phyloP scores from a whole-genome alignment of 2,888 invertebrate species.

The Zaprionus obscuricornis region DNA sequence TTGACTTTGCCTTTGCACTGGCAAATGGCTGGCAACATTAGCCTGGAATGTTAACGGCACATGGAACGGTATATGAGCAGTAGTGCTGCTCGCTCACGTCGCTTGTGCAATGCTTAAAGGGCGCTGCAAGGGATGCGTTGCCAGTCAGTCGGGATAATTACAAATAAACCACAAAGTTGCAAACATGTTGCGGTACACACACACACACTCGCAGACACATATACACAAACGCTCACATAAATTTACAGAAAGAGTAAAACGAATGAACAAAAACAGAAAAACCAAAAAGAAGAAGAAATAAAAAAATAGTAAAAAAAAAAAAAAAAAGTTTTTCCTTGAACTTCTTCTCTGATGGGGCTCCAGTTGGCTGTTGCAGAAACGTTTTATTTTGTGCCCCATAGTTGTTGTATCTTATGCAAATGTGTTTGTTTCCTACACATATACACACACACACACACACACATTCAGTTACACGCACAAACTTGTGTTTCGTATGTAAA shows the following conservation, averaged over 20 bases:
- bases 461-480: conserved; percentile 8
- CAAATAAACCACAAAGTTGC: conserved; percentile 78
- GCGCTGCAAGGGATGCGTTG: conserved; percentile 2
- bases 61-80: not conserved
- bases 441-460: conserved; percentile 4
- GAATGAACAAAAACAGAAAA: conserved; percentile 6
- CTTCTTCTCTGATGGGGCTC: conserved; percentile 32
- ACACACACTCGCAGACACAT: conserved; percentile 12
- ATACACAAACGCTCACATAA: conserved; percentile 46
- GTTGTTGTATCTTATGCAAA: conserved; percentile 72
- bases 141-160: conserved; percentile 66
- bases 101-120: conserved; percentile 5
- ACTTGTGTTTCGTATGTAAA: no score
- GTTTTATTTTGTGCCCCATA: conserved; percentile 46
- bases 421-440: conserved; percentile 46
- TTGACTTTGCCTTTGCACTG: conserved; percentile 33
- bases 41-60: conserved; percentile 18
- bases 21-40: conserved; percentile 59
- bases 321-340: conserved; percentile 38
- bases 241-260: conserved; percentile 46
- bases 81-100: conserved; percentile 52
- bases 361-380: conserved; percentile 39
- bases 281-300: conserved; percentile 8
- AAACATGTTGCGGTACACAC: conserved; percentile 61
- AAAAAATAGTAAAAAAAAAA: conserved; percentile 6